phyloP scores from a whole-genome alignment of 2,888 invertebrate species.

The Tipula helvola region DNA sequence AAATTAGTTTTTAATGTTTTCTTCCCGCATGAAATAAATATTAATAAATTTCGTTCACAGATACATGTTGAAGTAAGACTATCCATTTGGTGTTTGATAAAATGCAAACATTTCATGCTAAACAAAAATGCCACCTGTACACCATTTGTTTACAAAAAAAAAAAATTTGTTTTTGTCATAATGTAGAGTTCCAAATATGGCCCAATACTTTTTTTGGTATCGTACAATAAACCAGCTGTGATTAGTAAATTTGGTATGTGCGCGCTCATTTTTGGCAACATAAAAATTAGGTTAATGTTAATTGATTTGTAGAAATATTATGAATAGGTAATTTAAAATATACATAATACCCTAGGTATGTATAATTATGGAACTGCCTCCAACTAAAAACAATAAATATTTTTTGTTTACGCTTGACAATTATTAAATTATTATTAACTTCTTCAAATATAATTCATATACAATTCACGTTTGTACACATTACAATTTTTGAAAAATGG shows the following conservation, averaged over 20 bases:
- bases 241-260: neutral
- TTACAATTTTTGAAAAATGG: neutral
- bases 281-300: neutral
- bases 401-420: neutral
- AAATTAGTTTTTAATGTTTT: no score
- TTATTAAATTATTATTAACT: neutral
- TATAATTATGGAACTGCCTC: neutral
- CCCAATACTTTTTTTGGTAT: neutral
- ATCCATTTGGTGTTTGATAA: no score
- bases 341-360: no score
- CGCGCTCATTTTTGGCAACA: neutral
- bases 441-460: neutral
- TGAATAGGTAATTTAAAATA: neutral
- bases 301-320: neutral
- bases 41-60: no score
- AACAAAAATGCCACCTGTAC: neutral
- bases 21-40: no score
- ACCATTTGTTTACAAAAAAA: no score
- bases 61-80: no score
- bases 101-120: neutral
- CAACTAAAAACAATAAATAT: neutral
- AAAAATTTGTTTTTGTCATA: neutral
- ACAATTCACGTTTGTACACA: neutral
- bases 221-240: neutral
- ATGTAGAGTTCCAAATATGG: neutral